Base-by-base conservation (phyloP, 2,113 vertebrate genomes). In the Ploceus nigricollis region DNA sequence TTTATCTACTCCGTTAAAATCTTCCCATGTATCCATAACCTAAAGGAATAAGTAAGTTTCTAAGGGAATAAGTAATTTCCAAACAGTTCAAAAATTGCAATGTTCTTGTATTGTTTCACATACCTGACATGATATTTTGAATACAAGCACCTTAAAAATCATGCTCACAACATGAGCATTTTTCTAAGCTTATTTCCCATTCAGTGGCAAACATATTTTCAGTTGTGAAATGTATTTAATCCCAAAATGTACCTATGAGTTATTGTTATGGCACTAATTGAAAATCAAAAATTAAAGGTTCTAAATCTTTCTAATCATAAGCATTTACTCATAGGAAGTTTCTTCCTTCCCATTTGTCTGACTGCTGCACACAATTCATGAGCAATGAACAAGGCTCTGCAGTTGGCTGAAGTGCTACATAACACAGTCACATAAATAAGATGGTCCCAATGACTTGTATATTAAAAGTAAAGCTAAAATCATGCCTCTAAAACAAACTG, bases 141-240 rank as follows among this genome's bases (percentile, higher is more conserved):
- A 86, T 6, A 63, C 3, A 35, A 3, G 13, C 17, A 31, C 11
- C 42, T 66, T 42, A 58, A 87, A 94, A 91, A 61, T 53, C 69
- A 58, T 2, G 9, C 35, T 63, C 15, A 28, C 18, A 35, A 64
- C 31, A 25, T 0, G 0, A 87, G 13, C 15, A 5, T 68, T 68
- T 89, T 82, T 60, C 56, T 51, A 68, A 75, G 48, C 66, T 69
- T 76, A 48, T 37, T 60, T 85, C 53, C 66, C 18, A 48, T 23
- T 47, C 24, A 70, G 23, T 10, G 31, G 40, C 22, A 73, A 82
- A 73, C 0, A 0, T 20, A 40, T 80, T 96, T 57, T 61, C 68
- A 86, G 31, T 13, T 81, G 50, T 50, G 68, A 73, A 63, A 92
- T 11, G 17, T 53, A 79, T 35, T 60, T 64, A 44, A 56, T 8